These are phyloP conservation scores for Conchocele bisecta DNA, from an alignment of 2,888 invertebrate species.

Conservation along the genomic window DNA sequence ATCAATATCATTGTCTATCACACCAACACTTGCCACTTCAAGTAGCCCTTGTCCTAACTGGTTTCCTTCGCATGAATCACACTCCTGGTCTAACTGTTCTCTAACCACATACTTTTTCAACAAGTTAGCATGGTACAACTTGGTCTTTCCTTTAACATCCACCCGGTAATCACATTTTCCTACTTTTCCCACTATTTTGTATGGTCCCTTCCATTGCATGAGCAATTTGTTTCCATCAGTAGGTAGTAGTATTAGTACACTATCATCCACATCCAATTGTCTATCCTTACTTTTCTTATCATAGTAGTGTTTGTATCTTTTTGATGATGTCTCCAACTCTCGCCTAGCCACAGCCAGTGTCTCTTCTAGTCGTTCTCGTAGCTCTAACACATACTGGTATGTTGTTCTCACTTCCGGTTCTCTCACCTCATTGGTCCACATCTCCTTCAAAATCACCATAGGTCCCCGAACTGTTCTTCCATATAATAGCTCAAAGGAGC, in stretches of 20 bases:
- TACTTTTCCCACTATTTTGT: background rate
- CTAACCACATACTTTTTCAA: background rate
- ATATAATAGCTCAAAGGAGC: slow-evolving; percentile 56
- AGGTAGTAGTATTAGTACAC: background rate
- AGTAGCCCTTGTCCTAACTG: background rate
- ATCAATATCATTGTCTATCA: too few relatives aligned
- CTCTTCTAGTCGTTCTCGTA: slow-evolving; percentile 42
- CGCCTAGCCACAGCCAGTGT: slow-evolving; percentile 35
- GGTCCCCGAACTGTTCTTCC: slow-evolving; percentile 45
- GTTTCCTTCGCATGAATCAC: too few relatives aligned
- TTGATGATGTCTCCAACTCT: background rate
- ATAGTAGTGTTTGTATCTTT: slow-evolving; percentile 5
- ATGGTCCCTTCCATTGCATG: slow-evolving; percentile 3
- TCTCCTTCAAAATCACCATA: slow-evolving; percentile 33
- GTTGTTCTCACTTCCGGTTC: slow-evolving; percentile 31
- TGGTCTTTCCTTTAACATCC: background rate
- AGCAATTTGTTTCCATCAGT: background rate
- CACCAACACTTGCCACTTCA: background rate
- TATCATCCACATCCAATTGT: background rate
- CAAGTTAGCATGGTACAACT: background rate
- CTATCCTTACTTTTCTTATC: background rate
- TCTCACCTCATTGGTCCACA: slow-evolving; percentile 37
- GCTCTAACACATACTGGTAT: slow-evolving; percentile 54
- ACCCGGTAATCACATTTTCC: background rate
- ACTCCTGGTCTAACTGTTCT: background rate